Percentiles rank a stretch among this genome's conserved stretches.
These are phyloP conservation scores for Coccyzus lansbergi DNA, from an alignment of 2,797 vertebrate species.

Conservation along the genomic window DNA sequence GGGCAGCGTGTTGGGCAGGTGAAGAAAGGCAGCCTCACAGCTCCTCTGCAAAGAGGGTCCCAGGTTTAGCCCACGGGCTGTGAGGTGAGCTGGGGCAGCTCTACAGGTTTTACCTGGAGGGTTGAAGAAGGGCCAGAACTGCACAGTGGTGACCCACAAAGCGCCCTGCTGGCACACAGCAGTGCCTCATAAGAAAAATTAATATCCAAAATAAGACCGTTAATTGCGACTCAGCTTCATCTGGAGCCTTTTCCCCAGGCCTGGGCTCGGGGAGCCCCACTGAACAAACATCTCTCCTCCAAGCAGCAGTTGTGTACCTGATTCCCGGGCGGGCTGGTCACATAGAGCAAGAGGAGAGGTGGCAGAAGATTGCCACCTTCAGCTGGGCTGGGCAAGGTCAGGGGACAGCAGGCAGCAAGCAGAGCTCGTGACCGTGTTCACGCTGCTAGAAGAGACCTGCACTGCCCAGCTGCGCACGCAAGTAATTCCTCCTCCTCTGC, in stretches of 20 bases:
- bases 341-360: neutral
- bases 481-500: neutral
- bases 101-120: neutral
- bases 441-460: neutral
- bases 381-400: accelerated
- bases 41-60: neutral
- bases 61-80: neutral
- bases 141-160: accelerated
- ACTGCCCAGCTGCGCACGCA: neutral
- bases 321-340: neutral
- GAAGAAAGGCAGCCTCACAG: neutral
- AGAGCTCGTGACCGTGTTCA: neutral
- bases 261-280: neutral
- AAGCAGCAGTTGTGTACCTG: accelerated
- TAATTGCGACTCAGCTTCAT: neutral
- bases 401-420: neutral
- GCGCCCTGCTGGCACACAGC: neutral
- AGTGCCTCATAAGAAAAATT: neutral
- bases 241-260: neutral
- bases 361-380: neutral
- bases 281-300: neutral
- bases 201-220: neutral
- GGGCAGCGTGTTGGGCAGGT: accelerated
- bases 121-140: neutral
- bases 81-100: neutral